Evolutionary conservation across 2,888 invertebrate species (phyloP), one percentile per base, ranked within the genome.

Genomic region (Chymomyza amoena): DNA sequence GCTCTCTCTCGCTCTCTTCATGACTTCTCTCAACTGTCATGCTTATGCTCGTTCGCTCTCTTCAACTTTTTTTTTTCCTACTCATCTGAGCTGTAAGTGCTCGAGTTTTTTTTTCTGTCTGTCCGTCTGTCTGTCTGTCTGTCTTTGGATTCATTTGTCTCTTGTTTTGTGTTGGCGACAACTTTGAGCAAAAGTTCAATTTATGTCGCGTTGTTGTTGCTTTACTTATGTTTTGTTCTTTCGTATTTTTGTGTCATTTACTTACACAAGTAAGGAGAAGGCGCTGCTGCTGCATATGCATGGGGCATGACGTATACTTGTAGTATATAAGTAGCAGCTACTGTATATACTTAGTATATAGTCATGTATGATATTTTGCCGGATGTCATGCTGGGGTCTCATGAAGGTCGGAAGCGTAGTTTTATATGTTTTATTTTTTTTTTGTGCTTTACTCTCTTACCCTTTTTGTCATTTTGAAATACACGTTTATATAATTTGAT

Each of bases 401-500:
- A 64, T 77, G 88, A 86, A 84, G 84, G 88, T 84, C 84, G 88
- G 81, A 84, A 86, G 84, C 81, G 78, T 86, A 83, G 79, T 86
- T 86, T 88, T 77, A 32, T 52, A 15, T n/a, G 20, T 32, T 63
- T 63, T 20, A 25, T 28, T 54, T 6, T 32, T 32, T 32, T 6
- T 32, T 32, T 5, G 2, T 32, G 2, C 7, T 64, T 28, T 45
- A 10, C 39, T 13, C 39, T 13, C 10, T 45, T 45, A 45, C 39
- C 39, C 20, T 60, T 63, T 63, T 51, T 52, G 10, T 28, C 15
- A 28, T 45, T 36, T n/a, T 39, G 76, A 80, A 83, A 87, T 83
- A 82, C 85, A 87, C 80, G 87, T 81, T 87, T 87, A 87, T 82
- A 83, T 87, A 80, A 83, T 83, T 87, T 84, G 85, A 87, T 87